These are phyloP conservation scores for Triplophysa yarkandensis DNA, from an alignment of 2,797 vertebrate species.

Conservation along the genomic window DNA sequence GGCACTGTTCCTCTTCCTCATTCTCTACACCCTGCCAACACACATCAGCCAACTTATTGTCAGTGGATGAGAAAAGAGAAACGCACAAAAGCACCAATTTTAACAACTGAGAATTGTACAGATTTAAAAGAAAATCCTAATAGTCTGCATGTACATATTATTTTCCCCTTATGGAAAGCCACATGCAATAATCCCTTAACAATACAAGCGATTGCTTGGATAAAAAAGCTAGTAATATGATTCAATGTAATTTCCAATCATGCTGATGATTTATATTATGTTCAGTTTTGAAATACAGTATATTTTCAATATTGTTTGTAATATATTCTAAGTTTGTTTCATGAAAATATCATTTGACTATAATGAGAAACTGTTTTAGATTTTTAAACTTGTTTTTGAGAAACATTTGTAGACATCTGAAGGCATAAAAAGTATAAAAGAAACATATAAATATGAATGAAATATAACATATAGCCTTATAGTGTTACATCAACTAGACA, in stretches of 20 bases:
- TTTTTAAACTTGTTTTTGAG: neutral
- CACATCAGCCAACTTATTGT: conserved; percentile 87
- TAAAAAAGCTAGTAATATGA: neutral
- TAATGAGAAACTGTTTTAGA: neutral
- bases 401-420: neutral
- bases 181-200: neutral
- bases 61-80: conserved; percentile 69
- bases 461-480: neutral
- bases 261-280: neutral
- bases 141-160: neutral
- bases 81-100: neutral
- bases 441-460: too few relatives aligned
- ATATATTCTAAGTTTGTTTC: conserved; percentile 1
- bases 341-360: neutral
- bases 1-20: conserved; percentile 82
- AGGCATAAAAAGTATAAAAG: neutral
- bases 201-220: conserved; percentile 6
- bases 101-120: conserved; percentile 1
- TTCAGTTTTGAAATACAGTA: too few relatives aligned
- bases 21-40: conserved; percentile 87
- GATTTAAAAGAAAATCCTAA: neutral
- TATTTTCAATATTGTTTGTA: neutral
- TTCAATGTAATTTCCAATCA: neutral
- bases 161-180: neutral
- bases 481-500: neutral